phyloP scores from a whole-genome alignment of 2,797 vertebrate genomes.

The Notamacropus eugenii region DNA sequence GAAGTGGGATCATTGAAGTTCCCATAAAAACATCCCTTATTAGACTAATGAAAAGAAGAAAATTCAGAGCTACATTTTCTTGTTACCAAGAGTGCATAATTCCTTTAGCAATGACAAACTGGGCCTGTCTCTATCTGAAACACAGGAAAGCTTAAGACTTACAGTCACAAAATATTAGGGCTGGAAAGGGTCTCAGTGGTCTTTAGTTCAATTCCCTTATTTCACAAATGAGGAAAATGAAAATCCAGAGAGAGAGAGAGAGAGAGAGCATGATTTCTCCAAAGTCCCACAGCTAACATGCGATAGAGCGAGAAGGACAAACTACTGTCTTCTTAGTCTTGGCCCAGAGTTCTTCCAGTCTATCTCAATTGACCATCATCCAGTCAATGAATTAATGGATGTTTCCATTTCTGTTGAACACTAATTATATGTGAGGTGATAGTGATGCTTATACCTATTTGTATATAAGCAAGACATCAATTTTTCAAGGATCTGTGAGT shows the following conservation, averaged over 20 bases:
- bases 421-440: neutral
- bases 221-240: neutral
- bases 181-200: neutral
- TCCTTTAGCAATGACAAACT: slow-evolving; percentile 7
- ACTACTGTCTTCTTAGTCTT: neutral
- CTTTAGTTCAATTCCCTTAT: neutral
- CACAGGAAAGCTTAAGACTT: neutral
- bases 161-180: neutral
- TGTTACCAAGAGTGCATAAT: neutral
- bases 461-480: neutral
- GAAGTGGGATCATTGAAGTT: neutral
- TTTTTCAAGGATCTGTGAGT: neutral
- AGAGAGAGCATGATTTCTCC: neutral
- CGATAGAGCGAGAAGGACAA: neutral
- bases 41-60: neutral
- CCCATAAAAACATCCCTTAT: neutral
- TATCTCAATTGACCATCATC: neutral
- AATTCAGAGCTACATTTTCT: neutral
- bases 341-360: neutral
- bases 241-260: neutral
- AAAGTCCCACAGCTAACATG: neutral
- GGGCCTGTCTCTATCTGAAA: slow-evolving; percentile 10
- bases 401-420: neutral
- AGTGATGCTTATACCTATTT: rapidly evolving
- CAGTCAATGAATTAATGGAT: no score